phyloP scores from a whole-genome alignment of 2,888 invertebrate species.

The Thelaira solivaga region DNA sequence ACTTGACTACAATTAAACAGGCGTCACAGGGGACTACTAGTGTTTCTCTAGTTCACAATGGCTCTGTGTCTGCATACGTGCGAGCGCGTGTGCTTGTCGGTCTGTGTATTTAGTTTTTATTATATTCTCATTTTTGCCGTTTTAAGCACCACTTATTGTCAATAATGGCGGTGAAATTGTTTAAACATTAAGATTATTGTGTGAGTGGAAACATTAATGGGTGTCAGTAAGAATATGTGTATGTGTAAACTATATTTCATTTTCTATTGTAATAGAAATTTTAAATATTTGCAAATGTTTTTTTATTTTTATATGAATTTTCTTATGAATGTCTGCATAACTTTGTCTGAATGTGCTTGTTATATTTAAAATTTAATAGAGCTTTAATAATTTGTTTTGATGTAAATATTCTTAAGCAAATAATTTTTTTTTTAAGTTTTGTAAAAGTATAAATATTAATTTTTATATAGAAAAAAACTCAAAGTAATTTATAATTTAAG shows the following conservation, averaged over 20 bases:
- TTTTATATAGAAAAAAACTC: not conserved
- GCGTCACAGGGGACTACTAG: constrained; percentile 59
- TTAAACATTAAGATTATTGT: constrained; percentile 56
- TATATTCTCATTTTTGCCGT: constrained; percentile 39
- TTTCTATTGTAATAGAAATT: too few species aligned
- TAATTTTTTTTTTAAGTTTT: not conserved
- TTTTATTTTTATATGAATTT: not conserved
- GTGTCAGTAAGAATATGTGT: not conserved
- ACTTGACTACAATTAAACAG: constrained; percentile 60
- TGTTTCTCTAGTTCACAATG: constrained; percentile 31
- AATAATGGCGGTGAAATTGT: constrained; percentile 63
- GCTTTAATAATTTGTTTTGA: constrained; percentile 48
- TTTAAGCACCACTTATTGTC: constrained; percentile 61
- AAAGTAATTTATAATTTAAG: too few species aligned
- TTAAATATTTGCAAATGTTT: not conserved
- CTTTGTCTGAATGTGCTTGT: not conserved
- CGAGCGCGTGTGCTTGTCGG: not conserved
- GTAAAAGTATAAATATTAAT: not conserved
- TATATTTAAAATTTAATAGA: constrained; percentile 34
- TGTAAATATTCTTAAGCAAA: not conserved
- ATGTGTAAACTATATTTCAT: not conserved
- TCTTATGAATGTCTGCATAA: not conserved
- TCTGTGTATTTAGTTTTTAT: constrained; percentile 2
- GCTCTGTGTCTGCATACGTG: not conserved
- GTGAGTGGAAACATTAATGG: not conserved